phyloP scores from a whole-genome alignment of 2,113 vertebrate genomes.

The Nesogale talazaci region DNA sequence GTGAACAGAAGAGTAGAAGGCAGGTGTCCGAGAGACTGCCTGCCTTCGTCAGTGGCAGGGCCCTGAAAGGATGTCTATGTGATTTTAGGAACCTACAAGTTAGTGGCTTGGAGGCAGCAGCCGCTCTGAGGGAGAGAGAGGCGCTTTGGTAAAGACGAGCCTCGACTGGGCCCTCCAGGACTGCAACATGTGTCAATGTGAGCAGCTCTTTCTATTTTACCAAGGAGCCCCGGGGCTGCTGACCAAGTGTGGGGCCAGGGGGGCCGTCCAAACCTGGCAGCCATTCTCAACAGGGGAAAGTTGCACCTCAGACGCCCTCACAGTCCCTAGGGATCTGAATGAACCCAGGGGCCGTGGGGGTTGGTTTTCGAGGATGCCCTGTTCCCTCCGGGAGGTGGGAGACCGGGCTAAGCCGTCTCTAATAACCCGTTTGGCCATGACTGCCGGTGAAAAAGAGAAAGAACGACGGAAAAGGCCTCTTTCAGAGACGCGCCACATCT shows the following conservation, averaged over 20 bases:
- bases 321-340: no score
- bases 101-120: neutral
- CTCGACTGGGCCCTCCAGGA: neutral
- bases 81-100: no score
- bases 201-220: neutral
- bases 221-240: neutral
- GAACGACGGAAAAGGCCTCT: conserved; percentile 25
- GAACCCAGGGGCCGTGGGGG: no score
- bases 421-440: neutral
- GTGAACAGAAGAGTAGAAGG: conserved; percentile 34
- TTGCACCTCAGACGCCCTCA: no score
- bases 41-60: no score
- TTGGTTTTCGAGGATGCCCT: no score
- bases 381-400: conserved; percentile 36
- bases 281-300: no score
- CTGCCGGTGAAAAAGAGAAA: conserved; percentile 44
- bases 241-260: no score
- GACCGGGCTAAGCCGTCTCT: neutral
- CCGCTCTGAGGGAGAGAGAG: neutral
- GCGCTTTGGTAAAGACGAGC: no score
- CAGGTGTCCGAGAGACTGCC: conserved; percentile 29
- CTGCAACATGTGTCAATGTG: neutral
- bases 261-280: no score
- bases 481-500: conserved; percentile 47
- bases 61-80: no score